Evolutionary conservation across 2,113 vertebrate genomes (phyloP).

Genomic region (Oncorhynchus mykiss): DNA sequence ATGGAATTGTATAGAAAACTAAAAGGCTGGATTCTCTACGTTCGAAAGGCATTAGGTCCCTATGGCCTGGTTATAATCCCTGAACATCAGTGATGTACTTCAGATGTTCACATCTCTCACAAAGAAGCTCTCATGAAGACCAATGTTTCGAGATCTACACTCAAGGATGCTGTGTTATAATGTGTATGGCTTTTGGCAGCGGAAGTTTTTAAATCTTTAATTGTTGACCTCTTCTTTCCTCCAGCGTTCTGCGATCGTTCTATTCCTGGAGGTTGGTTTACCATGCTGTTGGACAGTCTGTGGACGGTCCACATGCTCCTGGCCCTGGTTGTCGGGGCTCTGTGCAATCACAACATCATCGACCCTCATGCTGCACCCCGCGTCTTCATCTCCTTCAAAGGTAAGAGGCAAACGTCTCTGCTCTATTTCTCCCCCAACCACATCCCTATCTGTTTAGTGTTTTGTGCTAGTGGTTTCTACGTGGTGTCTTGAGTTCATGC

Average conservation of each 20-base stretch:
- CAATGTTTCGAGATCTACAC: not conserved
- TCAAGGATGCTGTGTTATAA: constrained; percentile 15
- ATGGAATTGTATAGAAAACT: constrained; percentile 30
- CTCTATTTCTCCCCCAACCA: not conserved
- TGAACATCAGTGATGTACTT: constrained; percentile 29
- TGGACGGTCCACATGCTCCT: constrained; percentile 65
- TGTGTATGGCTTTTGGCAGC: too few species aligned
- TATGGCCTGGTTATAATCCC: constrained; percentile 24
- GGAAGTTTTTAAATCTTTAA: constrained; percentile 1
- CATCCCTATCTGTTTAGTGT: too few species aligned
- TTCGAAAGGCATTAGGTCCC: not conserved
- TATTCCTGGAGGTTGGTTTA: constrained; percentile 50
- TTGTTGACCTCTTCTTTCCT: not conserved
- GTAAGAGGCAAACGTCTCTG: constrained; percentile 46
- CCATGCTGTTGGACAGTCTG: constrained; percentile 67
- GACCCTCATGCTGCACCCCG: constrained; percentile 73
- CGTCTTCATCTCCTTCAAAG: constrained; percentile 79
- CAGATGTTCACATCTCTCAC: constrained; percentile 9
- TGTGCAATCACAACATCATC: constrained; percentile 55
- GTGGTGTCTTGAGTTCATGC: not conserved
- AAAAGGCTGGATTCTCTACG: constrained; percentile 40
- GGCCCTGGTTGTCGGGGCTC: constrained; percentile 52
- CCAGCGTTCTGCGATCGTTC: constrained; percentile 44
- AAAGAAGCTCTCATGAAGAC: constrained; percentile 26
- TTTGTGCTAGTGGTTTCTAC: not conserved